These are phyloP conservation scores for Hydroisotoma schaefferi DNA, from an alignment of 2,888 invertebrate species.

Conservation along the genomic window DNA sequence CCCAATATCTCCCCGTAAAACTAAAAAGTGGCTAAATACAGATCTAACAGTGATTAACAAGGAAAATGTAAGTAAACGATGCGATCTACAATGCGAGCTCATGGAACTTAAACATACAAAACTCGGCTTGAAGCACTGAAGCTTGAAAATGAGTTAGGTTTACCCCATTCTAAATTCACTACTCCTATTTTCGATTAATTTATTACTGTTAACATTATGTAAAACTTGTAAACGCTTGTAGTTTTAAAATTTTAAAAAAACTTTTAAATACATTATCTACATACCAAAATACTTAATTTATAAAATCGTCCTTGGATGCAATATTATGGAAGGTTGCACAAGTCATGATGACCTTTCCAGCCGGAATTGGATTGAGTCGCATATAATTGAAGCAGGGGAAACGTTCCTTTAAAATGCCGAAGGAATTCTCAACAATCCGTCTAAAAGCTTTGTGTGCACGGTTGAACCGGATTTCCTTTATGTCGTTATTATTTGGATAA, in stretches of 20 bases:
- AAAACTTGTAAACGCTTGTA: background rate
- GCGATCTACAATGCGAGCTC: background rate
- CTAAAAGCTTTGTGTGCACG: constrained; percentile 12
- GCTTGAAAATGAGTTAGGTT: background rate
- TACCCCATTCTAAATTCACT: constrained; percentile 6
- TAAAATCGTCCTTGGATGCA: constrained; percentile 2
- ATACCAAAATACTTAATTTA: background rate
- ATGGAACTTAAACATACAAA: background rate
- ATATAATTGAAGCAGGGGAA: constrained; percentile 14
- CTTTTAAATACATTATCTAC: background rate
- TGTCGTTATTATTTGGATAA: constrained; percentile 2
- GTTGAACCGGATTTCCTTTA: constrained; percentile 8
- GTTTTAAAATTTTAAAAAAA: background rate
- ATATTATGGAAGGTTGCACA: constrained; percentile 19
- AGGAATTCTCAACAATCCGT: constrained; percentile 14
- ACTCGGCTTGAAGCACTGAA: background rate
- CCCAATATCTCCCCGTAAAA: too few species aligned
- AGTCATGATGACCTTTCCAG: constrained; percentile 4
- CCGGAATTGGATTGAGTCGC: constrained; percentile 1
- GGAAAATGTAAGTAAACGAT: background rate
- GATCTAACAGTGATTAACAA: too few species aligned
- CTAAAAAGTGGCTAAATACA: too few species aligned
- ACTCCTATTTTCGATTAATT: background rate
- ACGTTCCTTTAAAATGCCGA: constrained; percentile 15
- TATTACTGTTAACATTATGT: background rate